phyloP scores from a whole-genome alignment of 2,113 vertebrate species.

The Saccopteryx leptura region DNA sequence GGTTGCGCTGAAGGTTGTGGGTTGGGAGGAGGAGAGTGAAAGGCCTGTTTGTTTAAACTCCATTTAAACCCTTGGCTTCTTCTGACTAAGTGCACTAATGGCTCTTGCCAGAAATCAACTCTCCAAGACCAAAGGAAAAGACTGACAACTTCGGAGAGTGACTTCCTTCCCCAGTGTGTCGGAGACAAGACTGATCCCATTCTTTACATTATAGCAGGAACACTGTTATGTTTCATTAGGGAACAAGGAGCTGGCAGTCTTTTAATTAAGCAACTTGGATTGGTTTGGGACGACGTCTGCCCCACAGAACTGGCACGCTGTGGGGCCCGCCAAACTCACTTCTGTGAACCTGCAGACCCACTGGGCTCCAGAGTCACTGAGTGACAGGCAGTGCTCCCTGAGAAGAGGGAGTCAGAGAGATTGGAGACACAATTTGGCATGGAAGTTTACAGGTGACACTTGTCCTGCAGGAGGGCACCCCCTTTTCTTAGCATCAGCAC shows the following conservation, averaged over 20 bases:
- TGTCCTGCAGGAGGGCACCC: background rate
- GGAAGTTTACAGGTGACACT: constrained; percentile 58
- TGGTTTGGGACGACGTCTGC: background rate
- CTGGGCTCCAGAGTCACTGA: constrained; percentile 9
- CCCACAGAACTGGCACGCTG: fast-evolving
- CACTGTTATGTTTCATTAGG: background rate
- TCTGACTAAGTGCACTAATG: constrained; percentile 33
- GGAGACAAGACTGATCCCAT: background rate
- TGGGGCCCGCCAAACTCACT: background rate
- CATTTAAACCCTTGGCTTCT: constrained; percentile 40
- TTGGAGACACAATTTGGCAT: background rate
- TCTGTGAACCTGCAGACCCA: background rate
- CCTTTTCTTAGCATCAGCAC: background rate
- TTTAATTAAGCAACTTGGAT: background rate
- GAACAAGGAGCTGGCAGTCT: background rate
- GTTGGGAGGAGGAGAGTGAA: background rate
- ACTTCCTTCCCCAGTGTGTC: background rate
- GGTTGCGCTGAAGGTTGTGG: background rate
- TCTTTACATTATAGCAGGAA: background rate
- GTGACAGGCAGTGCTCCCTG: background rate
- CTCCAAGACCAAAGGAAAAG: background rate
- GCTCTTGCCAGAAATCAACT: constrained; percentile 53
- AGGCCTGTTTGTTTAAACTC: constrained; percentile 42
- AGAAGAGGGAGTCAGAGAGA: constrained; percentile 7
- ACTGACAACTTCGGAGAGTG: background rate